A percentile compares a stretch with the other conserved stretches of the same genome.
Evolutionary conservation across 2,797 vertebrate genomes (phyloP).

Genomic region (Notamacropus eugenii): DNA sequence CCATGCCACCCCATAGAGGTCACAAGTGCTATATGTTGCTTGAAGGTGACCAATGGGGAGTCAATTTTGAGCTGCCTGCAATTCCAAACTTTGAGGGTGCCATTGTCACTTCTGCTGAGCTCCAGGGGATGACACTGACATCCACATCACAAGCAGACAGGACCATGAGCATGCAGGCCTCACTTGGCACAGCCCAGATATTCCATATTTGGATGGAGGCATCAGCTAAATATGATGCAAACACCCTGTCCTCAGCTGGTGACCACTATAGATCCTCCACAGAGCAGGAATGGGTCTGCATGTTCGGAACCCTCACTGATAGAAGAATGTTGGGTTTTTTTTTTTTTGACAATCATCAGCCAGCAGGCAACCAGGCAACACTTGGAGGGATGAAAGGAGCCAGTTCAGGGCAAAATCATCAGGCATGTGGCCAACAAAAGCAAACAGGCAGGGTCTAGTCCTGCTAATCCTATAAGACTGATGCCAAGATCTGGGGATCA

Average conservation of each 20-base stretch:
- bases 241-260: constrained; percentile 93
- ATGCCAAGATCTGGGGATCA: constrained; percentile 86
- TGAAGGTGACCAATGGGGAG: constrained; percentile 91
- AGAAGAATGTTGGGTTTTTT: constrained; percentile 94
- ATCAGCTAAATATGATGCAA: constrained; percentile 93
- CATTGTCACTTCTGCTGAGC: constrained; percentile 94
- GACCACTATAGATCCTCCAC: constrained; percentile 97
- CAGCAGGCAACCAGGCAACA: constrained; percentile 90
- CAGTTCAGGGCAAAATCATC: constrained; percentile 94
- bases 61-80: constrained; percentile 92
- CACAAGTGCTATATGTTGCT: constrained; percentile 92
- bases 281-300: constrained; percentile 92
- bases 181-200: constrained; percentile 87
- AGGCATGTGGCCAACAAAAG: constrained; percentile 93
- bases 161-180: constrained; percentile 92
- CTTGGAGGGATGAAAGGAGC: constrained; percentile 91
- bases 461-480: constrained; percentile 88
- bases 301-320: constrained; percentile 89
- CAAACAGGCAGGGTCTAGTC: constrained; percentile 88
- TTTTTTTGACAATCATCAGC: constrained; percentile 94
- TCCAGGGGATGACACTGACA: constrained; percentile 94
- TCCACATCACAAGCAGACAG: constrained; percentile 90
- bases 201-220: constrained; percentile 93
- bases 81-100: constrained; percentile 92
- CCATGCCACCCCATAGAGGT: constrained; percentile 92